Evolutionary conservation across 2,888 invertebrate species (phyloP), one percentile per base, ranked within the genome.

Genomic region (Vandiemenella viatica): DNA sequence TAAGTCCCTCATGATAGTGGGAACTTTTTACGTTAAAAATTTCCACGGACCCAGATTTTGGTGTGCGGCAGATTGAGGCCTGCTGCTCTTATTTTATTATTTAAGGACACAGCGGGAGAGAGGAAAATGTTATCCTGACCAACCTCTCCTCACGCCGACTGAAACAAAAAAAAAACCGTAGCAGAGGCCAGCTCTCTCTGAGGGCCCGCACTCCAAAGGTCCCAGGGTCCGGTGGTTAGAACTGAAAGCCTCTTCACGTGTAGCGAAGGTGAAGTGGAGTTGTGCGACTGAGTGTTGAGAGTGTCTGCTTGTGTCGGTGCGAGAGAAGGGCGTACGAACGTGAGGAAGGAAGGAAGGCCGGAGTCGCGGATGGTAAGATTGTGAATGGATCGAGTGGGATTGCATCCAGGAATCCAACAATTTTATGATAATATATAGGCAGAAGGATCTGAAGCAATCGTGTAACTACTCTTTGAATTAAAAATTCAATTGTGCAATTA

Each of bases 1-100:
- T 74, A 75, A 74, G 74, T 72, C 74, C 73, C 73, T 45, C 52
- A 54, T 54, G 49, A 52, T 46, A 50, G 50, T 50, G 52, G 55
- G 53, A 52, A 52, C 53, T 46, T 53, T 49, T 51, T 49, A 51
- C 49, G 50, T 53, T 53, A 51, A 49, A 50, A 49, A 51, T 52
- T 51, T 53, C 50, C 49, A 38, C 46, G 48, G 49, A 42, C 49
- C 47, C 43, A 32, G 46, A 46, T 45, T 53, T 49, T 49, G 51
- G 53, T 51, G 51, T 45, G 17, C 47, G 49, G 50, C 48, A 46
- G 42, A 19, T 15, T 32, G 32, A 42, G 46, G 4, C 32, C 10
- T 32, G 4, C 10, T 32, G 10, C 13, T n/a, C n/a, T 17, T 43
- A 48, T 49, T 46, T 46, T 13, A 46, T 37, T 37, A 43, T 17